phyloP scores from a whole-genome alignment of 1,140 invertebrate genomes.

The Sarcophaga peregrina region DNA sequence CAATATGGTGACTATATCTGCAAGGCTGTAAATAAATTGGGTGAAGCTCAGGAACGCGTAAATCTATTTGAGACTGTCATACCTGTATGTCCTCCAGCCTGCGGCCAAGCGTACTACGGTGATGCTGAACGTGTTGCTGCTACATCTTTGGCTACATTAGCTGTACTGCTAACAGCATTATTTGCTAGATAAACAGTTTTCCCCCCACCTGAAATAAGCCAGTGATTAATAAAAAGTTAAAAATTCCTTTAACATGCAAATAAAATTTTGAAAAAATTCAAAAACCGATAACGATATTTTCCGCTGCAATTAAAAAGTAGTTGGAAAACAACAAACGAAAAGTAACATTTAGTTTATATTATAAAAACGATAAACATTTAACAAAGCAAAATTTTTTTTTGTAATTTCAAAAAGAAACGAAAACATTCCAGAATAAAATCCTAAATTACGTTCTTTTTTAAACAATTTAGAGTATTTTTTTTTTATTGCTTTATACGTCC shows the following conservation, averaged over 20 bases:
- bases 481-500: slow-evolving; percentile 26
- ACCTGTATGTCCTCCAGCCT: slow-evolving; percentile 92
- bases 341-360: not conserved
- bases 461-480: slow-evolving; percentile 12
- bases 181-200: slow-evolving; percentile 60
- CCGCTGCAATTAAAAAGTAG: not conserved
- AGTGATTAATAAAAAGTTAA: not conserved
- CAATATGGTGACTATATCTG: slow-evolving; percentile 90
- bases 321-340: not conserved
- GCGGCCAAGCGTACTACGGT: slow-evolving; percentile 78
- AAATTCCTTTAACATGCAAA: not conserved
- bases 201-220: not conserved
- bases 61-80: slow-evolving; percentile 90
- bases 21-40: slow-evolving; percentile 88
- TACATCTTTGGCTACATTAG: slow-evolving; percentile 57
- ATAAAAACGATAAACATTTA: not conserved
- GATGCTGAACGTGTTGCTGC: slow-evolving; percentile 66
- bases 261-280: not conserved
- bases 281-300: too few species aligned
- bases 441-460: not conserved
- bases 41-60: slow-evolving; percentile 79
- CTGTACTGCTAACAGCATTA: slow-evolving; percentile 55
- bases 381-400: not conserved
- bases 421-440: slow-evolving; percentile 34
- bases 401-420: not conserved